Evolutionary conservation across 2,888 invertebrate species (phyloP).

Genomic region (Epirrhoe tristata): DNA sequence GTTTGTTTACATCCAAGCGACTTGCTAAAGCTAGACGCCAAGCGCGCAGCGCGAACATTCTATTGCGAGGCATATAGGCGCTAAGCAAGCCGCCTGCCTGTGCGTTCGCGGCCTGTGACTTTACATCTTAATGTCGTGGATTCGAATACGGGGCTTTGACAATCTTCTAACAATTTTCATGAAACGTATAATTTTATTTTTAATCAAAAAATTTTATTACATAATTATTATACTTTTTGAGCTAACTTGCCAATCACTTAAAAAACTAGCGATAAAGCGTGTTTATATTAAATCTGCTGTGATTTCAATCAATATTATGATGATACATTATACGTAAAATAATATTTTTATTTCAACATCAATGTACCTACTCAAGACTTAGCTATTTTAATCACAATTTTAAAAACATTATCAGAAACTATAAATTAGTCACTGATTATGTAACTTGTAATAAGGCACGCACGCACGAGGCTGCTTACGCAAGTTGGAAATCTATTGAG

Average conservation of each 20-base stretch:
- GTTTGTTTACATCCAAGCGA: too few species aligned
- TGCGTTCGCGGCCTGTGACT: too few species aligned
- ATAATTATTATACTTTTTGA: neutral
- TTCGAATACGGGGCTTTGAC: too few species aligned
- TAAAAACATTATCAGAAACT: constrained; percentile 11
- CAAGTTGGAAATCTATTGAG: neutral
- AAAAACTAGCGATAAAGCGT: constrained; percentile 32
- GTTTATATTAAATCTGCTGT: constrained; percentile 44
- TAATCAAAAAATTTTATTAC: neutral
- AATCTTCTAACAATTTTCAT: neutral
- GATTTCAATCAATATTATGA: constrained; percentile 44
- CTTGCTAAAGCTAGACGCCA: too few species aligned
- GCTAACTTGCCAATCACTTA: constrained; percentile 7
- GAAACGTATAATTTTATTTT: neutral
- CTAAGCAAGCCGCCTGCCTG: too few species aligned
- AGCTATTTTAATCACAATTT: constrained; percentile 4
- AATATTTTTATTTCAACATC: constrained; percentile 34
- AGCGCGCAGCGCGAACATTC: too few species aligned
- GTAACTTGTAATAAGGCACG: neutral
- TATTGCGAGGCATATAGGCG: too few species aligned
- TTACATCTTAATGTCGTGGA: neutral
- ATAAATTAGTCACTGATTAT: constrained; percentile 2
- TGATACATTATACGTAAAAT: constrained; percentile 25
- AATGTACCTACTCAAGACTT: neutral
- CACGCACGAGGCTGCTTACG: constrained; percentile 1